phyloP scores from a whole-genome alignment of 2,113 vertebrate genomes.

The Ifrita kowaldi region DNA sequence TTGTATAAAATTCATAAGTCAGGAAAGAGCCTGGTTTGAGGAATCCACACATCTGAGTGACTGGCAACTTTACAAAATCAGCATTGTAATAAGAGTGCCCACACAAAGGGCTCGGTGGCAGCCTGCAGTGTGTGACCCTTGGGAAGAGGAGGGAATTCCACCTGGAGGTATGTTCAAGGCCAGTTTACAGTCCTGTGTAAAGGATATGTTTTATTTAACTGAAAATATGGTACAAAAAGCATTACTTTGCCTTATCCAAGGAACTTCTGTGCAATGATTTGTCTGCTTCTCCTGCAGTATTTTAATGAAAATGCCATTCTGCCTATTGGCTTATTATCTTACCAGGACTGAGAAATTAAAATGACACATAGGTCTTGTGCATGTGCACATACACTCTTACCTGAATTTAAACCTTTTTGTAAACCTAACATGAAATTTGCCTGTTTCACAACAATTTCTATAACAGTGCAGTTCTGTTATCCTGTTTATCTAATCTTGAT shows the following conservation, averaged over 20 bases:
- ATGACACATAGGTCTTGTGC: neutral
- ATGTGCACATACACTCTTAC: too few species aligned
- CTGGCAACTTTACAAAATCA: neutral
- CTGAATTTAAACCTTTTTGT: neutral
- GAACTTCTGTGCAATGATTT: neutral
- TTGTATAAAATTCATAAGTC: neutral
- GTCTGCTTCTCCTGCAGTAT: neutral
- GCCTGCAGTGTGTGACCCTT: neutral
- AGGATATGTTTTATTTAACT: slow-evolving; percentile 29
- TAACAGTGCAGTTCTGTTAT: neutral
- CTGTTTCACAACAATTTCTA: neutral
- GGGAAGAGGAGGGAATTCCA: neutral
- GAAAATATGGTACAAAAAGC: neutral
- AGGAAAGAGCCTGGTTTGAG: neutral
- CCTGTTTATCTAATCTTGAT: neutral
- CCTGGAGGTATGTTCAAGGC: neutral
- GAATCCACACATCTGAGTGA: neutral
- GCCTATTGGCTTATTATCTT: neutral
- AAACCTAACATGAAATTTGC: neutral
- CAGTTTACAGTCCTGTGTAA: neutral
- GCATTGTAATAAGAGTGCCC: neutral
- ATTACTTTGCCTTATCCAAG: neutral
- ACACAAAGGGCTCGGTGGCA: neutral
- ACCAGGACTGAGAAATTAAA: neutral
- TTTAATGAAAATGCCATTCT: neutral